Percentiles rank a stretch among this genome's conserved stretches.
Conservation (phyloP, 2,888 invertebrate genomes). For the Meta bourneti region DNA sequence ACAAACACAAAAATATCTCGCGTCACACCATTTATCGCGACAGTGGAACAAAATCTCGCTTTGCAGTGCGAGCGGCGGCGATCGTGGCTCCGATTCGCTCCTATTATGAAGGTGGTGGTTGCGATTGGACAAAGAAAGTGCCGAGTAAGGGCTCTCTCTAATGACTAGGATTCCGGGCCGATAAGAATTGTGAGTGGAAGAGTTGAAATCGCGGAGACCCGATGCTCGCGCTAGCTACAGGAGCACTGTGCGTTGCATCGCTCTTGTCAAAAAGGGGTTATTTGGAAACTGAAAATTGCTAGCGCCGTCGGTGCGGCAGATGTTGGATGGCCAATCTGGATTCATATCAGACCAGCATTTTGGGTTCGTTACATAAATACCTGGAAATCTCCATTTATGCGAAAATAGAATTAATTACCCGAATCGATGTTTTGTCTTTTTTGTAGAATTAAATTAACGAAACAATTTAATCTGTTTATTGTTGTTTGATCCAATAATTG, state of each 20-base stretch:
- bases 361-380: no score
- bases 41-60: neutral
- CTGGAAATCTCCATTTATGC: no score
- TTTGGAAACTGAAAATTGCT: conserved; percentile 67
- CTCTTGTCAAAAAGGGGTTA: conserved; percentile 53
- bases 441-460: no score
- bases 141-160: neutral
- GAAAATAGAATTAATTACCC: no score
- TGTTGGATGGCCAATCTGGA: no score
- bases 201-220: conserved; percentile 26
- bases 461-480: no score
- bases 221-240: neutral
- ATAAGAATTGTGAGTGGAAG: conserved; percentile 12
- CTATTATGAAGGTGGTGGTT: neutral
- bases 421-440: no score
- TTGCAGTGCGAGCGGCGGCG: neutral
- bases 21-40: conserved; percentile 2
- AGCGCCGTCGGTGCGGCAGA: neutral
- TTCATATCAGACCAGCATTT: no score
- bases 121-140: neutral
- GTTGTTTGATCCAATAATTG: no score
- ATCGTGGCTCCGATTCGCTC: conserved; percentile 10
- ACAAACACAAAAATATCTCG: neutral
- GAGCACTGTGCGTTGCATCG: conserved; percentile 21
- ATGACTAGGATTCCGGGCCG: neutral